Percentiles rank a stretch among this genome's conserved stretches.
Evolutionary conservation across 2,113 vertebrate genomes (phyloP).

Genomic region (Penelope pileata): DNA sequence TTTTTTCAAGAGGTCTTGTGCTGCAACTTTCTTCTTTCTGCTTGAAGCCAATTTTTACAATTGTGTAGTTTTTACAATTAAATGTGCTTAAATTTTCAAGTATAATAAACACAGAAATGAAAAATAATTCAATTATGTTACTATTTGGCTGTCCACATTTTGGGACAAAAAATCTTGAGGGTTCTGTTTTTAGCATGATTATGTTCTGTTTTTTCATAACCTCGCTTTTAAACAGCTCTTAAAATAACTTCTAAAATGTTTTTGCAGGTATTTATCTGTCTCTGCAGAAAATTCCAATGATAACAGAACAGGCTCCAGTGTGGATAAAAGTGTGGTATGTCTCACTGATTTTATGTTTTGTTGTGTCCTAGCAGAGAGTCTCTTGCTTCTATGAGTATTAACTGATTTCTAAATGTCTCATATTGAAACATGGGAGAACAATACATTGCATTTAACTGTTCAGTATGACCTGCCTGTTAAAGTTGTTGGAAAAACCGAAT

Average conservation of each 20-base stretch:
- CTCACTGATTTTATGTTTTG: conserved; percentile 3
- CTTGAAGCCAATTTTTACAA: neutral
- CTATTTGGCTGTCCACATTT: neutral
- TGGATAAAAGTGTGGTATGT: conserved; percentile 94
- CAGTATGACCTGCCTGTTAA: neutral
- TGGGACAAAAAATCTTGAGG: neutral
- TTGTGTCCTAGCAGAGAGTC: neutral
- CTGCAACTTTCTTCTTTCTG: neutral
- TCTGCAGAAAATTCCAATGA: conserved; percentile 86
- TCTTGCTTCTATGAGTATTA: neutral
- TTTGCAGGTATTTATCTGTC: conserved; percentile 75
- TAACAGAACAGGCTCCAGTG: conserved; percentile 85
- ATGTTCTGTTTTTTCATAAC: neutral
- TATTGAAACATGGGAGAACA: neutral
- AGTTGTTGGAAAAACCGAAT: neutral
- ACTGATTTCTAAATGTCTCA: neutral
- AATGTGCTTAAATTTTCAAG: neutral
- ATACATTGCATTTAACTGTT: neutral
- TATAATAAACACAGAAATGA: neutral
- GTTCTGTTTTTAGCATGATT: neutral
- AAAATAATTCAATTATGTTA: neutral
- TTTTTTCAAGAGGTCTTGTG: neutral
- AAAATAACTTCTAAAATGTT: neutral
- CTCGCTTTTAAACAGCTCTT: neutral
- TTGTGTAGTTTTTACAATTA: neutral